A percentile compares a stretch with the other conserved stretches of the same genome.
Conservation (phyloP, 92 coral and sea anemone species). For the Plumapathes pennacea region DNA sequence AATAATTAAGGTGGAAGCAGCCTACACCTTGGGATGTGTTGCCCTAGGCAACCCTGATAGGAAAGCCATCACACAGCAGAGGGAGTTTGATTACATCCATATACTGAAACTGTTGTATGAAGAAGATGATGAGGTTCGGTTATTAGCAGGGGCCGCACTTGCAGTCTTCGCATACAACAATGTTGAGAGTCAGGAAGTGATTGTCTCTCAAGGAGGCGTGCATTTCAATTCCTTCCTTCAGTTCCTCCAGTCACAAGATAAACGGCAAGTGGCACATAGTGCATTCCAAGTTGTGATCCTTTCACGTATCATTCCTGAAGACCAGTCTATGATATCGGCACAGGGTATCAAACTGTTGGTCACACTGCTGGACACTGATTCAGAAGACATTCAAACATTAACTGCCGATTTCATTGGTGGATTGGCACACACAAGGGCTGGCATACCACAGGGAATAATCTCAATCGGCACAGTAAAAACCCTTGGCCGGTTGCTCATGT, state of each 20-base stretch:
- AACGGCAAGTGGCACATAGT: conserved; percentile 61
- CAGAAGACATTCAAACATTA: conserved; percentile 76
- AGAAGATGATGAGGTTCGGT: conserved; percentile 71
- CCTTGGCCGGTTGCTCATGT: conserved; percentile 68
- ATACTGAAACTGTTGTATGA: conserved; percentile 69
- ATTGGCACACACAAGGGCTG: conserved; percentile 95
- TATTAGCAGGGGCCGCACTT: conserved; percentile 86
- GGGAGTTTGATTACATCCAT: conserved; percentile 78
- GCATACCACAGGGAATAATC: conserved; percentile 92
- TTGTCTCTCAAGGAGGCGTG: conserved; percentile 83
- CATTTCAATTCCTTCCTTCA: conserved; percentile 70
- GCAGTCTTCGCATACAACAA: conserved; percentile 89
- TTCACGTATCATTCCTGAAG: conserved; percentile 90
- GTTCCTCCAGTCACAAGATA: conserved; percentile 74
- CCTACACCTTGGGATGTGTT: conserved; percentile 85
- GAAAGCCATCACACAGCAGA: conserved; percentile 66
- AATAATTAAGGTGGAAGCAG: conserved; percentile 85
- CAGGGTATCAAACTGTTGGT: conserved; percentile 81
- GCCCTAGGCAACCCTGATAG: conserved; percentile 89
- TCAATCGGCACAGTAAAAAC: conserved; percentile 83
- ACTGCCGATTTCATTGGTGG: conserved; percentile 94
- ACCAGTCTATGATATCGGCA: conserved; percentile 88
- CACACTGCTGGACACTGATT: conserved; percentile 59
- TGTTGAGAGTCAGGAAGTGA: conserved; percentile 80
- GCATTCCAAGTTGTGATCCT: conserved; percentile 91